Conservation (phyloP, 1,140 invertebrate species). For the Cyclina sinensis region DNA sequence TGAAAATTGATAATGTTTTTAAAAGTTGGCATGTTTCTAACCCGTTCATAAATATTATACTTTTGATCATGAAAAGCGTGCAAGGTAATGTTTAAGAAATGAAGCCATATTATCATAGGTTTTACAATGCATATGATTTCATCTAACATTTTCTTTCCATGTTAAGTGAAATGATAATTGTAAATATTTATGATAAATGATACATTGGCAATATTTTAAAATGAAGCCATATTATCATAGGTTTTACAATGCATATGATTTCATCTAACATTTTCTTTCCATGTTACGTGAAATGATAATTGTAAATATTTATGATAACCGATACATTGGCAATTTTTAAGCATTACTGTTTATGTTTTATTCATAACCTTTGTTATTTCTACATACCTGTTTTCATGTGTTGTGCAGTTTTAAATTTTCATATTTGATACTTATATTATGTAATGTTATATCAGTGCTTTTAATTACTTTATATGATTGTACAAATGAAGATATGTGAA, state of each 20-base stretch:
- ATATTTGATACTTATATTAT: conserved; percentile 3
- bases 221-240: neutral
- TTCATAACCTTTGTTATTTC: neutral
- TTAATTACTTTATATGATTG: conserved; percentile 34
- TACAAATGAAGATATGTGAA: conserved; percentile 27
- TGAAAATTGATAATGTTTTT: too few species aligned
- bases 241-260: neutral
- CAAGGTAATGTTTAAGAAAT: conserved; percentile 8
- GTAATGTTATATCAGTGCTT: conserved; percentile 2
- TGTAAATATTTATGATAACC: conserved; percentile 29
- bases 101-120: neutral
- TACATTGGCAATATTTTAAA: neutral
- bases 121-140: neutral
- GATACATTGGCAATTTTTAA: neutral
- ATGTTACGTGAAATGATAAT: conserved; percentile 19
- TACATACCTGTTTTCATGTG: neutral
- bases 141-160: conserved; percentile 12
- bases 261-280: conserved; percentile 8
- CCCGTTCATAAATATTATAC: too few species aligned
- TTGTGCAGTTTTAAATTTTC: conserved; percentile 25
- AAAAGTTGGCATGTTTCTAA: too few species aligned
- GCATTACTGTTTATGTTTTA: neutral
- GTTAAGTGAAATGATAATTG: conserved; percentile 14
- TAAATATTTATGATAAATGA: conserved; percentile 18
- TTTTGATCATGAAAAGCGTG: too few species aligned